Evolutionary conservation across 92 coral and sea anemone genomes (phyloP).

Genomic region (Epizoanthus ramosus): DNA sequence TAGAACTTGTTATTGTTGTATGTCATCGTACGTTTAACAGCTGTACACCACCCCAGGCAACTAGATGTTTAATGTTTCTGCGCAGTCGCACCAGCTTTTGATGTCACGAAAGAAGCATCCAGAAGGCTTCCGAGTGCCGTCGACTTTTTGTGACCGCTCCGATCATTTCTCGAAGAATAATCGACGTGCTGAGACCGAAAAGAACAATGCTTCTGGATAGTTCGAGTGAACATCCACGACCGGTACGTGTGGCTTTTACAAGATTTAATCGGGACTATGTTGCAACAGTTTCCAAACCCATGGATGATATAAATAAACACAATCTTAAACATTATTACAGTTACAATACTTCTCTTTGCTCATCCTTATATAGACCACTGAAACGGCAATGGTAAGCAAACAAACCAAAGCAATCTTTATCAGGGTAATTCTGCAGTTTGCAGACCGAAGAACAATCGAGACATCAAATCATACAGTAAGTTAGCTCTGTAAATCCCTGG

Average conservation of each 20-base stretch:
- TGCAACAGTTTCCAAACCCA: not conserved
- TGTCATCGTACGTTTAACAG: slow-evolving; percentile 10
- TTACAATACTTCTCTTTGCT: not conserved
- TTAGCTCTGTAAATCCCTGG: no score
- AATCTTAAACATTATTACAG: not conserved
- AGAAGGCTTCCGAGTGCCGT: not conserved
- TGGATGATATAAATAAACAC: not conserved
- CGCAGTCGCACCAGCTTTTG: slow-evolving; percentile 31
- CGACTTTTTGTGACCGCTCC: slow-evolving; percentile 9
- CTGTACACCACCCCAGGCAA: not conserved
- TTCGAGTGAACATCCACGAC: slow-evolving; percentile 7
- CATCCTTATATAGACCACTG: not conserved
- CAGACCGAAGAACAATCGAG: no score
- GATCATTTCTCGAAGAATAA: slow-evolving; percentile 18
- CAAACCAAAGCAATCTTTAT: not conserved
- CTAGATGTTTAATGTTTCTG: not conserved
- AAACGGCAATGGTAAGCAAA: not conserved
- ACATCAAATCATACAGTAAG: no score
- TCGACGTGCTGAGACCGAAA: slow-evolving; percentile 16
- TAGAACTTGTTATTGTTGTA: not conserved
- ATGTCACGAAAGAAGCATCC: slow-evolving; percentile 34
- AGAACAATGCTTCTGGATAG: not conserved
- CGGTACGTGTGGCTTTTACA: not conserved
- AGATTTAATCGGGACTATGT: no score
- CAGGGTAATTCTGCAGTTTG: no score